Conservation (phyloP, 2,113 vertebrate species). For the Galemys pyrenaicus region DNA sequence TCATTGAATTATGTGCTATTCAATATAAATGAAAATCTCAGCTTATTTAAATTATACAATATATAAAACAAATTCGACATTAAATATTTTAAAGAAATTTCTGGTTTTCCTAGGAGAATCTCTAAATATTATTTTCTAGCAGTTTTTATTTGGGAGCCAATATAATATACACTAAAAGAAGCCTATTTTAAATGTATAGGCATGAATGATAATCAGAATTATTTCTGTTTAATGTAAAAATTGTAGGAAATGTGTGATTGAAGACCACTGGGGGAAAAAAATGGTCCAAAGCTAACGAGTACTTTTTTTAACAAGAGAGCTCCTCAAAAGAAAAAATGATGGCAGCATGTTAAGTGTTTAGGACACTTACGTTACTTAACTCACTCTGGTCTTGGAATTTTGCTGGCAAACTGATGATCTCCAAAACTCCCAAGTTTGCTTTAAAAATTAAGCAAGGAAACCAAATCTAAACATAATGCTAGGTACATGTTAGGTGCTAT, state of each 20-base stretch:
- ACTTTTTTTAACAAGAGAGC: neutral
- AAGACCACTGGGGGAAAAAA: neutral
- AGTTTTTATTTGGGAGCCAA: neutral
- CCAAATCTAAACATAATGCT: neutral
- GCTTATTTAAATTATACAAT: neutral
- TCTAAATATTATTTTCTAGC: neutral
- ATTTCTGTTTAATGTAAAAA: neutral
- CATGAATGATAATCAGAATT: neutral
- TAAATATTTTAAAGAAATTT: neutral
- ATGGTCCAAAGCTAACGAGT: neutral
- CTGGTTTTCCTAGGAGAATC: neutral
- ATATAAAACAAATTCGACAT: neutral
- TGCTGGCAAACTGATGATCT: neutral
- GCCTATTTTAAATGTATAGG: neutral
- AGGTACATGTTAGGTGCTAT: neutral
- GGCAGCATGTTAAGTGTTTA: neutral
- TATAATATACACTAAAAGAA: neutral
- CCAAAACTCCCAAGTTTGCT: neutral
- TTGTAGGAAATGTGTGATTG: neutral
- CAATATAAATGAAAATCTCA: neutral
- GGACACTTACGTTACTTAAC: neutral
- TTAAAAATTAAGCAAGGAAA: neutral
- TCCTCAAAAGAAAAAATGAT: neutral
- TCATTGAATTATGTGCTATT: neutral
- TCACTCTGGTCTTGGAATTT: neutral